These are phyloP conservation scores for Spodoptera frugiperda DNA, from an alignment of 1,140 invertebrate species.

Conservation along the genomic window DNA sequence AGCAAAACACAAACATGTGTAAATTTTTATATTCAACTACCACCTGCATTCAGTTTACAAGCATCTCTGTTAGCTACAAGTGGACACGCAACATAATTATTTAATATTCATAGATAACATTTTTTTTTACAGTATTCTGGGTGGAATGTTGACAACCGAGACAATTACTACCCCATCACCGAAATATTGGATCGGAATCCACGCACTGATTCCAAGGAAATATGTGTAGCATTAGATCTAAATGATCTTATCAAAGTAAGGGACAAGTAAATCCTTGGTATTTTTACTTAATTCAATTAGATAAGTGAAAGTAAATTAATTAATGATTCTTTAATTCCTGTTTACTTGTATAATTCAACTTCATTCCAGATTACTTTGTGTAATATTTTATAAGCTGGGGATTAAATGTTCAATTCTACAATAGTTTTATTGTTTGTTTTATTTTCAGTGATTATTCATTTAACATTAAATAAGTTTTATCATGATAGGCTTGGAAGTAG, in stretches of 20 bases:
- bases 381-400: slow-evolving; percentile 82
- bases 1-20: too few relatives aligned
- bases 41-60: not conserved
- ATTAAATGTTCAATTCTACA: slow-evolving; percentile 78
- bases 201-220: slow-evolving; percentile 84
- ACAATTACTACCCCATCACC: slow-evolving; percentile 88
- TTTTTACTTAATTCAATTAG: slow-evolving; percentile 79
- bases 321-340: slow-evolving; percentile 77
- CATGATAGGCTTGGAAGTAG: too few relatives aligned
- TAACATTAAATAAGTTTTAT: too few relatives aligned
- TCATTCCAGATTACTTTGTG: slow-evolving; percentile 84
- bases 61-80: not conserved
- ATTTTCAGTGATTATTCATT: not conserved
- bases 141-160: slow-evolving; percentile 89
- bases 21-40: too few relatives aligned
- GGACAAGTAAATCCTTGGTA: slow-evolving; percentile 80
- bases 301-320: slow-evolving; percentile 80
- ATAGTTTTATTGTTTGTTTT: slow-evolving; percentile 48
- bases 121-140: slow-evolving; percentile 88
- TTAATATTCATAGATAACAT: slow-evolving; percentile 32
- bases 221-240: slow-evolving; percentile 85
- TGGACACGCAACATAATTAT: not conserved
- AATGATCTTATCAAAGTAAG: slow-evolving; percentile 85
- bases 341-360: slow-evolving; percentile 81
- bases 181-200: slow-evolving; percentile 85